Percentiles rank a stretch among this genome's conserved stretches.
These are phyloP conservation scores for Silurus asotus DNA, from an alignment of 2,113 vertebrate genomes.

Conservation along the genomic window DNA sequence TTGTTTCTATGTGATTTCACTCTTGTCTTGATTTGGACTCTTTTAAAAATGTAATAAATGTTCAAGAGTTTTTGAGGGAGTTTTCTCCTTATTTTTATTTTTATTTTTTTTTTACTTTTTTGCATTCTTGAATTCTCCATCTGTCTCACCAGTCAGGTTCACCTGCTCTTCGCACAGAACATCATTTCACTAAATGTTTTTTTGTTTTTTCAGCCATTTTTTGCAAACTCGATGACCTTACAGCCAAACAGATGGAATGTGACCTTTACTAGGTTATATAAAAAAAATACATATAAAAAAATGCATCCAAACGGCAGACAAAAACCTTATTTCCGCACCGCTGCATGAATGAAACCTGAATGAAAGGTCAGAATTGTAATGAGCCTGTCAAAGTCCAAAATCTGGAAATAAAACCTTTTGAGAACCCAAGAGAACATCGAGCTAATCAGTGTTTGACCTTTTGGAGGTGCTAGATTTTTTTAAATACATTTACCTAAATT, in stretches of 20 bases:
- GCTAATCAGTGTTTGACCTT: constrained; percentile 15
- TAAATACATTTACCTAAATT: background rate
- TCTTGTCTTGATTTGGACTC: too few relatives aligned
- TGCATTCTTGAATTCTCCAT: too few relatives aligned
- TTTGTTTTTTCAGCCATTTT: background rate
- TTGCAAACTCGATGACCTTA: background rate
- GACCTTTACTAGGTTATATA: background rate
- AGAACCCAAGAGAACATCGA: background rate
- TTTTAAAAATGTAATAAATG: too few relatives aligned
- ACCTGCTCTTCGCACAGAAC: background rate
- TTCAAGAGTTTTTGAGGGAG: too few relatives aligned
- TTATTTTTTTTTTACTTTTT: too few relatives aligned
- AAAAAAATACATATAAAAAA: background rate
- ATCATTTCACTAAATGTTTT: background rate
- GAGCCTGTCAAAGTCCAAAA: constrained; percentile 32
- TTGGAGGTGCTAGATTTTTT: constrained; percentile 3
- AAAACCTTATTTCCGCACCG: background rate
- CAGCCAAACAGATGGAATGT: background rate
- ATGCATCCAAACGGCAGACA: background rate
- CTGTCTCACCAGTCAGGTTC: too few relatives aligned
- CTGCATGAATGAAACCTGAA: constrained; percentile 24
- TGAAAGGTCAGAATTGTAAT: constrained; percentile 44
- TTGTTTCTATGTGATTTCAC: too few relatives aligned
- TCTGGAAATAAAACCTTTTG: background rate
- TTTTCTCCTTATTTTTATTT: too few relatives aligned